Conservation (phyloP, 2,888 invertebrate species). For the Leucoma salicis region DNA sequence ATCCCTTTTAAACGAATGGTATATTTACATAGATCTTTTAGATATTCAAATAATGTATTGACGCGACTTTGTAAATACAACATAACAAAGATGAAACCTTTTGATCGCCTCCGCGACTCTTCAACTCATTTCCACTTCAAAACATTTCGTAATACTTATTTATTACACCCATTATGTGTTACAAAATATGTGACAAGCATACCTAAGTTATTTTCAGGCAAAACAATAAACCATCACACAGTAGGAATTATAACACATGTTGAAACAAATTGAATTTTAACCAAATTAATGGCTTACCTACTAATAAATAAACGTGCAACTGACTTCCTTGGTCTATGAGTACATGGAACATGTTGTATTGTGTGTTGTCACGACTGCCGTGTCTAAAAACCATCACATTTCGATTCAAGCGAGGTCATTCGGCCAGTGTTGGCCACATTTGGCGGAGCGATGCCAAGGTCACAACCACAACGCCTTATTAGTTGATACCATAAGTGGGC, state of each 20-base stretch:
- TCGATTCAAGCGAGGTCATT: slow-evolving; percentile 61
- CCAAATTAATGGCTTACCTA: slow-evolving; percentile 18
- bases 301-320: slow-evolving; percentile 16
- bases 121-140: too few relatives aligned
- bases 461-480: slow-evolving; percentile 44
- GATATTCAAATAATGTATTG: too few relatives aligned
- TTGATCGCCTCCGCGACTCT: too few relatives aligned
- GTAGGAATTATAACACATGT: slow-evolving; percentile 1
- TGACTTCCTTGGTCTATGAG: slow-evolving; percentile 25
- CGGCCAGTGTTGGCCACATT: slow-evolving; percentile 65
- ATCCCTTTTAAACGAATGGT: too few relatives aligned
- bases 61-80: too few relatives aligned
- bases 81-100: too few relatives aligned
- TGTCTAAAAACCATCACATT: slow-evolving; percentile 67
- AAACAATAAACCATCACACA: not conserved
- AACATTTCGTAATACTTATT: too few relatives aligned
- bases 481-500: slow-evolving; percentile 1
- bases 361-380: slow-evolving; percentile 49
- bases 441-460: slow-evolving; percentile 62
- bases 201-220: not conserved
- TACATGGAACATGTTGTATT: slow-evolving; percentile 20
- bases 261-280: slow-evolving; percentile 11
- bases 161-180: too few relatives aligned
- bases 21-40: too few relatives aligned
- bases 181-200: not conserved